These are phyloP conservation scores for Gasterosteus nipponicus DNA, from an alignment of 2,113 vertebrate species.

Conservation along the genomic window DNA sequence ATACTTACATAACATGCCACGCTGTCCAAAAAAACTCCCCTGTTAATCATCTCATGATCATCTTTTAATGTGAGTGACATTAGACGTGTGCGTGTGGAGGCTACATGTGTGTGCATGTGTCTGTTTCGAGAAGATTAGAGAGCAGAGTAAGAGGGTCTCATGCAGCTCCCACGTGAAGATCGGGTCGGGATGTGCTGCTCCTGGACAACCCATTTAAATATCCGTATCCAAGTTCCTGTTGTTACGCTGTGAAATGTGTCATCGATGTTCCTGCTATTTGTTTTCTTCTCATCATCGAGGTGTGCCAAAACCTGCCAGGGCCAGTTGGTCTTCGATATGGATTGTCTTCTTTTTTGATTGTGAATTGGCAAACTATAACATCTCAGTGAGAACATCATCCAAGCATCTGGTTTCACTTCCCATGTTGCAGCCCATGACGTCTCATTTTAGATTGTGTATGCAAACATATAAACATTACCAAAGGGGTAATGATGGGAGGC, in stretches of 20 bases:
- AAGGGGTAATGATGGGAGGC: background rate
- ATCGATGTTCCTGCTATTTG: background rate
- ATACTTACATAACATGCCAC: constrained; percentile 60
- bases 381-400: background rate
- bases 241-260: constrained; percentile 15
- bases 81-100: background rate
- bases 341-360: background rate
- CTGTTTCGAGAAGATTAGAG: background rate
- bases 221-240: constrained; percentile 8
- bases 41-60: constrained; percentile 6
- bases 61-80: constrained; percentile 14
- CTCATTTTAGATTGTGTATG: background rate
- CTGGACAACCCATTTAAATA: constrained; percentile 15
- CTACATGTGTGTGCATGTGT: background rate
- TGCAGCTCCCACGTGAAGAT: constrained; percentile 37
- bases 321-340: background rate
- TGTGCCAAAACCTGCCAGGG: background rate
- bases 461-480: background rate
- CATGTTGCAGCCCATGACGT: background rate
- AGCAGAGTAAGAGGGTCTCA: constrained; percentile 7
- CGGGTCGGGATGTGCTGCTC: constrained; percentile 20
- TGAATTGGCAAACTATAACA: constrained; percentile 8
- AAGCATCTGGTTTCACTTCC: background rate
- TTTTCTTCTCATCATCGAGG: background rate
- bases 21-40: constrained; percentile 26